phyloP scores from a whole-genome alignment of 1,140 invertebrate genomes.

The Melipona quadrifasciata region DNA sequence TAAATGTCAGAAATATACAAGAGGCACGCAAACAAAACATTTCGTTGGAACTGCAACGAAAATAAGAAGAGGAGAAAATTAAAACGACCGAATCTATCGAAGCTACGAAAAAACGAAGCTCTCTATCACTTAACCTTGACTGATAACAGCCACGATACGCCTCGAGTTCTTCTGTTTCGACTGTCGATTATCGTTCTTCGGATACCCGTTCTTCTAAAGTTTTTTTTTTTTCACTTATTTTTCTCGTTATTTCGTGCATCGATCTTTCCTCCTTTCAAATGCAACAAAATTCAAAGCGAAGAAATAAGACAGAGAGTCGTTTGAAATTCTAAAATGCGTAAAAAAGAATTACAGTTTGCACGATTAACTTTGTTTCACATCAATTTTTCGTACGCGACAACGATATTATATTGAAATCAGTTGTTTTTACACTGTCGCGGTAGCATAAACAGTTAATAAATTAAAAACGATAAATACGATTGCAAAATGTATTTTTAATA shows the following conservation, averaged over 20 bases:
- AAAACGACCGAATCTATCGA: background rate
- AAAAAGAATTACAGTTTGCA: background rate
- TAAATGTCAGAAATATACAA: background rate
- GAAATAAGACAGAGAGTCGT: no score
- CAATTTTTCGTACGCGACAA: background rate
- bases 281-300: background rate
- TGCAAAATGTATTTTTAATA: conserved; percentile 41
- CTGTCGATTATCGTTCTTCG: conserved; percentile 49
- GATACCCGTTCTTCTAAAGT: background rate
- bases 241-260: no score
- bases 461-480: conserved; percentile 32
- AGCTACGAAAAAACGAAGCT: conserved; percentile 31
- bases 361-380: background rate
- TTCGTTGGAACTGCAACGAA: background rate
- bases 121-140: conserved; percentile 61
- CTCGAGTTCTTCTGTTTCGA: conserved; percentile 37
- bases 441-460: conserved; percentile 25
- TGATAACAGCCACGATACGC: conserved; percentile 54
- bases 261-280: background rate
- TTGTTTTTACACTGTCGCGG: conserved; percentile 8
- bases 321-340: background rate
- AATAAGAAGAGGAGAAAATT: background rate
- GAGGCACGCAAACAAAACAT: no score
- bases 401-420: conserved; percentile 38
- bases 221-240: background rate